These are phyloP conservation scores for Anolis carolinensis DNA, from an alignment of 2,113 vertebrate genomes.

Conservation along the genomic window DNA sequence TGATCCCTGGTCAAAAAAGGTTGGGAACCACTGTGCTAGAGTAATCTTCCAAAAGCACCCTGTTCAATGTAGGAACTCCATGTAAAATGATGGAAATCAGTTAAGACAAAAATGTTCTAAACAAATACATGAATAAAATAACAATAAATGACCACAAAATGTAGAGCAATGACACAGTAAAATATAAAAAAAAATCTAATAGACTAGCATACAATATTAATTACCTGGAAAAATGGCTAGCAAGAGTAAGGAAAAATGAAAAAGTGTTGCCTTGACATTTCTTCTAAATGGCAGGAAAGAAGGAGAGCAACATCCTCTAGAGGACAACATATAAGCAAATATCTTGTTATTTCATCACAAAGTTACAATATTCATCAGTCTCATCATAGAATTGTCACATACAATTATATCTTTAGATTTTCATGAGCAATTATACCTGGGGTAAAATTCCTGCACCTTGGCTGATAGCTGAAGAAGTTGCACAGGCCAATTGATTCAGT, in stretches of 20 bases:
- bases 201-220: neutral
- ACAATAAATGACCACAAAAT: neutral
- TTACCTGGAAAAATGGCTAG: neutral
- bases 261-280: neutral
- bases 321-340: too few species aligned
- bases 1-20: too few species aligned
- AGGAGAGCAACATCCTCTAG: neutral
- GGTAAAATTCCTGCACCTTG: neutral
- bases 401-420: neutral
- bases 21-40: too few species aligned
- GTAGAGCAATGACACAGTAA: neutral
- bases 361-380: neutral
- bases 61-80: too few species aligned
- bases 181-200: neutral
- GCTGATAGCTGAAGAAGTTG: neutral
- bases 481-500: fast-evolving
- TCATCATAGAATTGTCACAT: neutral
- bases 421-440: fast-evolving
- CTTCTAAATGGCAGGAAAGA: neutral
- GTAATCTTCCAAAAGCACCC: neutral
- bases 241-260: neutral
- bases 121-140: too few species aligned
- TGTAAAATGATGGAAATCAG: too few species aligned
- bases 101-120: too few species aligned
- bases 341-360: neutral